A percentile compares a stretch with the other conserved stretches of the same genome.
phyloP scores from a whole-genome alignment of 2,888 invertebrate genomes.

The Amblyteles armatorius region DNA sequence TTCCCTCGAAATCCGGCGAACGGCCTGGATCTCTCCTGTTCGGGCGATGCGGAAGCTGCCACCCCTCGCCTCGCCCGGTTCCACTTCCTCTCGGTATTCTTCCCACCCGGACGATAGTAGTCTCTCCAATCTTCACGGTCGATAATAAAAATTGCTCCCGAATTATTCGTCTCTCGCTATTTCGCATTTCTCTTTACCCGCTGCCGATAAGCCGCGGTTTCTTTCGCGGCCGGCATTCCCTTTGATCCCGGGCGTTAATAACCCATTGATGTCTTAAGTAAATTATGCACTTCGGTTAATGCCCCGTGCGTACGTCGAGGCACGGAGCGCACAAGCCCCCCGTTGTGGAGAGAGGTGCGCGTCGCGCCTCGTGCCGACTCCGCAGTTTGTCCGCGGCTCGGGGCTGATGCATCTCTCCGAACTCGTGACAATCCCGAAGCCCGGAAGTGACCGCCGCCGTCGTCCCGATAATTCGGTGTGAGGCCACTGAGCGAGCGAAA shows the following conservation, averaged over 20 bases:
- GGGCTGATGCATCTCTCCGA: slow-evolving; percentile 1
- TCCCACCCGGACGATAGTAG: slow-evolving; percentile 7
- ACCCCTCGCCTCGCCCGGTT: slow-evolving; percentile 40
- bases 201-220: slow-evolving; percentile 2
- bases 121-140: slow-evolving; percentile 37
- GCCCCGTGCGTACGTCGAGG: neutral
- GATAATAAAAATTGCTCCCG: slow-evolving; percentile 49
- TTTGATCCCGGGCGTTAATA: slow-evolving; percentile 15
- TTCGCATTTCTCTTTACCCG: neutral
- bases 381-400: neutral
- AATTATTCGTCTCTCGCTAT: slow-evolving; percentile 32
- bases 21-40: slow-evolving; percentile 65
- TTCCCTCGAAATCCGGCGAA: slow-evolving; percentile 74
- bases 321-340: neutral
- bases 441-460: slow-evolving; percentile 34
- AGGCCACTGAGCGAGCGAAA: slow-evolving; percentile 4
- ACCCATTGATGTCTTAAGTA: slow-evolving; percentile 23
- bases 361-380: neutral
- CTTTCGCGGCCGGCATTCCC: neutral
- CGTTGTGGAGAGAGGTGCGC: neutral
- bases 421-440: slow-evolving; percentile 25
- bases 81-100: slow-evolving; percentile 39
- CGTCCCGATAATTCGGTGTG: slow-evolving; percentile 32
- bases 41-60: slow-evolving; percentile 64
- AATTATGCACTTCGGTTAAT: slow-evolving; percentile 39